A percentile compares a stretch with the other conserved stretches of the same genome.
These are phyloP conservation scores for Lagenorhynchus albirostris DNA, from an alignment of 2,113 vertebrate species.

Conservation along the genomic window DNA sequence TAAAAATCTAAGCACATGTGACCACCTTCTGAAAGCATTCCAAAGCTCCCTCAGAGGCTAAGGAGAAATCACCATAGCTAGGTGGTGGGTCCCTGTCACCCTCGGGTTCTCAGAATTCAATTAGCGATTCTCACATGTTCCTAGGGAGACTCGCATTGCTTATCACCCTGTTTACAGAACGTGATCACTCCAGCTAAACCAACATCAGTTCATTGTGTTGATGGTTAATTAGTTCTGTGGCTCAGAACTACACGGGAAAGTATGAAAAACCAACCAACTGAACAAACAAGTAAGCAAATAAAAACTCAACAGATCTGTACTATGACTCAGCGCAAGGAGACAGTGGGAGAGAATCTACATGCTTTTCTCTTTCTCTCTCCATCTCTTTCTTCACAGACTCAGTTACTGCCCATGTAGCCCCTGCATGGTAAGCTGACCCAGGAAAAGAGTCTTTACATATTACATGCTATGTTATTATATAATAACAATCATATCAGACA, in stretches of 20 bases:
- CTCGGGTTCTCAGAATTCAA: background rate
- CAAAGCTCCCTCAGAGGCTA: background rate
- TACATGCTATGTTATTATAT: background rate
- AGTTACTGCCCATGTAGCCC: rapidly evolving
- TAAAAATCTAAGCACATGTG: background rate
- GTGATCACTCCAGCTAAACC: background rate
- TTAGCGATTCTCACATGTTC: background rate
- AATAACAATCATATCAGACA: background rate
- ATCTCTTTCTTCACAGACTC: background rate
- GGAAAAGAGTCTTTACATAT: background rate
- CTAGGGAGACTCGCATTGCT: background rate
- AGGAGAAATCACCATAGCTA: background rate
- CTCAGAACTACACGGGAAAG: background rate
- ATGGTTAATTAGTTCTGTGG: background rate
- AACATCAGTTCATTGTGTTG: background rate
- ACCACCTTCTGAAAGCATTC: background rate
- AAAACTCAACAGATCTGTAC: background rate
- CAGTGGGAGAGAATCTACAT: background rate
- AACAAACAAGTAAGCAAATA: background rate
- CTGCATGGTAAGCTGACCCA: background rate
- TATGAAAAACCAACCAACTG: background rate
- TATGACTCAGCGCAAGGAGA: background rate
- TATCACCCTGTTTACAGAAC: background rate
- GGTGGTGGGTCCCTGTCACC: rapidly evolving
- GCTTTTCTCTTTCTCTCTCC: background rate